Evolutionary conservation across 2,113 vertebrate genomes (phyloP).

Genomic region (Kryptolebias marmoratus): DNA sequence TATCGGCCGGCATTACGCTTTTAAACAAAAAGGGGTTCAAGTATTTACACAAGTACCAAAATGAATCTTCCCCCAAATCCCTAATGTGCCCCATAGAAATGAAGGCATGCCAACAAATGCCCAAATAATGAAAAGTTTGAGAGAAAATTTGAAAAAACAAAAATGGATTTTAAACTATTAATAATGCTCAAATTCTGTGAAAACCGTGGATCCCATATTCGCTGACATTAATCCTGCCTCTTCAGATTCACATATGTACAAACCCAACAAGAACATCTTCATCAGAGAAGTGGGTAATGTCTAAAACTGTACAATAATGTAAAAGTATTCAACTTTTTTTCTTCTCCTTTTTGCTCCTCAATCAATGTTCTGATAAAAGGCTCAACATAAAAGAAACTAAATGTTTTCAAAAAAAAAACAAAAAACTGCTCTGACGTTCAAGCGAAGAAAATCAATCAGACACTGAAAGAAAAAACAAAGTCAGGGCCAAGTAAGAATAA

Average conservation of each 20-base stretch:
- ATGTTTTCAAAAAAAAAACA: too few relatives aligned
- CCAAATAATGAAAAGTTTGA: neutral
- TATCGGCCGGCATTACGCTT: conserved; percentile 28
- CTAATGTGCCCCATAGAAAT: conserved; percentile 1
- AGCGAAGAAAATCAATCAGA: conserved; percentile 6
- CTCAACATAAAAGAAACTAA: conserved; percentile 14
- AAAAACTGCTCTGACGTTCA: conserved; percentile 10
- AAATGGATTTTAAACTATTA: conserved; percentile 1
- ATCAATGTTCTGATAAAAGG: neutral
- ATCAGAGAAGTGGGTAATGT: neutral
- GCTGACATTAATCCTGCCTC: conserved; percentile 7
- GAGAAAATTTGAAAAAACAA: conserved; percentile 1
- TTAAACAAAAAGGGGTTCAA: conserved; percentile 9
- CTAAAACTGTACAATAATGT: conserved; percentile 12
- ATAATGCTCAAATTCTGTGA: conserved; percentile 3
- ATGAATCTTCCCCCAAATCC: conserved; percentile 15
- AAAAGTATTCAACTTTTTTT: neutral
- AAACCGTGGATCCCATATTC: conserved; percentile 12
- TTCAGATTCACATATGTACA: conserved; percentile 29
- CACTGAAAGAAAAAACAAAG: neutral
- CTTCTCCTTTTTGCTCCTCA: too few relatives aligned
- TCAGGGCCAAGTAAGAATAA: neutral
- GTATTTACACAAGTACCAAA: conserved; percentile 54
- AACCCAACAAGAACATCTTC: neutral
- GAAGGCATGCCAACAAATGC: neutral